These are phyloP conservation scores for Lamellibrachia satsuma DNA, from an alignment of 2,888 invertebrate species.

Conservation along the genomic window DNA sequence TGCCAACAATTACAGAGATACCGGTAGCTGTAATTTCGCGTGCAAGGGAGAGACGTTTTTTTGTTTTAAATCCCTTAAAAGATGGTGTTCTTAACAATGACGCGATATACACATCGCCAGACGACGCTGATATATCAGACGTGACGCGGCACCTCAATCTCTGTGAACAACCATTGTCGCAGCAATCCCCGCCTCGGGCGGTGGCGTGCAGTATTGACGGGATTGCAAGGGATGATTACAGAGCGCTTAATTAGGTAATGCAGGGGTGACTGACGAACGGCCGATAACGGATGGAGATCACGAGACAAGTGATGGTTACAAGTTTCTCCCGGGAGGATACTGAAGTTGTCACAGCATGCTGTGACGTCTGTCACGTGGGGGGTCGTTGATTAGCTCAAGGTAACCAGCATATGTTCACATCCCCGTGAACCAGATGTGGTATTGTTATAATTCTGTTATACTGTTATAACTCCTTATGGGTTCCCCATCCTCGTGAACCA, in stretches of 20 bases:
- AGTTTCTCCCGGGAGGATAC: neutral
- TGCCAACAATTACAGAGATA: neutral
- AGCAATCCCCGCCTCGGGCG: neutral
- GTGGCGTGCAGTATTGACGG: conserved; percentile 13
- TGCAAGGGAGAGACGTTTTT: neutral
- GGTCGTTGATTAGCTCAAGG: neutral
- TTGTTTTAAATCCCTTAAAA: neutral
- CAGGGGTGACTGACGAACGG: conserved; percentile 17
- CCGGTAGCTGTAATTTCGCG: neutral
- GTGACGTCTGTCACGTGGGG: neutral
- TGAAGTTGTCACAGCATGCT: neutral
- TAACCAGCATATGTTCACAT: neutral
- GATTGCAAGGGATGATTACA: conserved; percentile 10
- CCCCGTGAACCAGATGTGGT: neutral
- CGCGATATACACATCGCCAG: neutral
- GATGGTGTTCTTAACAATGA: neutral
- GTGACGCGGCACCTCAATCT: conserved; percentile 1
- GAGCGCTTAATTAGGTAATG: conserved; percentile 6
- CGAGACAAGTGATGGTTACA: neutral
- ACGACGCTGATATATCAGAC: neutral
- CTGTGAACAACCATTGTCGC: neutral
- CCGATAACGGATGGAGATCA: neutral
- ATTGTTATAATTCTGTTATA: neutral
- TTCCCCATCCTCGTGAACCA: neutral
- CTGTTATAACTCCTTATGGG: too few relatives aligned